Evolutionary conservation across 2,888 invertebrate species (phyloP).

Genomic region (Ophion obscuratus): DNA sequence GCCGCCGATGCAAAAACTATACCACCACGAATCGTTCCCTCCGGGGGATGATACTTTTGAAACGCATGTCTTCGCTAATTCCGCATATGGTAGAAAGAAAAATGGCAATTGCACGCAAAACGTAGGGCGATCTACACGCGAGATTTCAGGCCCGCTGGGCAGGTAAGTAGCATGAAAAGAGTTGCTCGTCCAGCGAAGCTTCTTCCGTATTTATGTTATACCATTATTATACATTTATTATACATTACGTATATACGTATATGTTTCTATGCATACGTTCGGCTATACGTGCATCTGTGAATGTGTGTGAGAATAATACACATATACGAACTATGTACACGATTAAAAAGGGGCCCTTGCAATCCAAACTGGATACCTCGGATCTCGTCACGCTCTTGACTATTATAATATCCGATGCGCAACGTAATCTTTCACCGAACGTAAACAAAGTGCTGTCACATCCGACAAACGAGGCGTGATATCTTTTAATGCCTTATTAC

Average conservation of each 20-base stretch:
- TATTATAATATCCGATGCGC: constrained; percentile 41
- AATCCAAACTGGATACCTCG: constrained; percentile 23
- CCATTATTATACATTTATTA: neutral
- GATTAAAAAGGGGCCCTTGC: constrained; percentile 25
- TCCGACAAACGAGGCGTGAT: constrained; percentile 54
- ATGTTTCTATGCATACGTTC: constrained; percentile 1
- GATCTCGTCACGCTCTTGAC: constrained; percentile 51
- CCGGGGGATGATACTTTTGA: constrained; percentile 15
- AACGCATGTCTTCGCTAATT: neutral
- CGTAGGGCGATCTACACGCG: constrained; percentile 49
- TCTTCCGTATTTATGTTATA: constrained; percentile 42
- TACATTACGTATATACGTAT: neutral
- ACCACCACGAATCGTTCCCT: neutral
- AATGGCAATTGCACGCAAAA: constrained; percentile 19
- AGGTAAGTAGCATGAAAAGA: constrained; percentile 75
- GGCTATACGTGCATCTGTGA: neutral
- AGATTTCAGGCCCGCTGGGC: constrained; percentile 70
- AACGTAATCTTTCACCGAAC: constrained; percentile 51
- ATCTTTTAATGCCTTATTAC: neutral
- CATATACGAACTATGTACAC: constrained; percentile 17
- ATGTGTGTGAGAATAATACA: neutral
- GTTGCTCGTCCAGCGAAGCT: constrained; percentile 32
- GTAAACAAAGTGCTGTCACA: constrained; percentile 45
- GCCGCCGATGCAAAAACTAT: neutral
- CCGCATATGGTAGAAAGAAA: neutral